These are phyloP conservation scores for Drosophila ochracea DNA, from an alignment of 2,888 invertebrate genomes.

Conservation along the genomic window DNA sequence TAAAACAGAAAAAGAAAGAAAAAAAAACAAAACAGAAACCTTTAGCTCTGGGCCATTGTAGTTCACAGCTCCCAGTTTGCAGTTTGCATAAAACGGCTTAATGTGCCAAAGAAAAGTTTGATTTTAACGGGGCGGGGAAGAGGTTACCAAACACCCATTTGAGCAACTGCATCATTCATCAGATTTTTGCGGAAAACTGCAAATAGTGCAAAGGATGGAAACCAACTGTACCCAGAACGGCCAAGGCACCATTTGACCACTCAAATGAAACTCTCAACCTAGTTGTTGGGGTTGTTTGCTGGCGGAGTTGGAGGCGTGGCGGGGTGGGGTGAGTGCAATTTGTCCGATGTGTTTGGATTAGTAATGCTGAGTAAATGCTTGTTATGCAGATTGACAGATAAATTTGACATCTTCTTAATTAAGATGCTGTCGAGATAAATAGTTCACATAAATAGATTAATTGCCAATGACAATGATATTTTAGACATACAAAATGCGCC, in stretches of 20 bases:
- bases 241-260: constrained; percentile 15
- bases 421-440: constrained; percentile 75
- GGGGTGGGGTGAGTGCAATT: constrained; percentile 33
- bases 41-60: constrained; percentile 9
- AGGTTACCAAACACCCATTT: constrained; percentile 18
- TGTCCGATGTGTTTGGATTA: constrained; percentile 39
- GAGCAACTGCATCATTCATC: constrained; percentile 35
- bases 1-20: constrained; percentile 15
- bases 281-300: not conserved
- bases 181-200: constrained; percentile 12
- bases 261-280: not conserved
- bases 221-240: constrained; percentile 15
- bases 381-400: constrained; percentile 59
- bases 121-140: not conserved
- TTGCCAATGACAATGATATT: constrained; percentile 22
- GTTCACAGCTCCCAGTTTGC: constrained; percentile 37
- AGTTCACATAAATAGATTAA: constrained; percentile 32
- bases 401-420: constrained; percentile 68
- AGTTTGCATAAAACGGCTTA: constrained; percentile 49
- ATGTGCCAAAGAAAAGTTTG: constrained; percentile 40
- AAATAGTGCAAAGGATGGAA: constrained; percentile 9
- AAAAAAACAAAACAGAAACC: constrained; percentile 16
- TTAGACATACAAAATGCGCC: constrained; percentile 3
- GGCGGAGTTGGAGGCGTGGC: not conserved
- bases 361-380: constrained; percentile 46